Evolutionary conservation across 2,888 invertebrate genomes (phyloP).

Genomic region (Scaptomyza tumidula): DNA sequence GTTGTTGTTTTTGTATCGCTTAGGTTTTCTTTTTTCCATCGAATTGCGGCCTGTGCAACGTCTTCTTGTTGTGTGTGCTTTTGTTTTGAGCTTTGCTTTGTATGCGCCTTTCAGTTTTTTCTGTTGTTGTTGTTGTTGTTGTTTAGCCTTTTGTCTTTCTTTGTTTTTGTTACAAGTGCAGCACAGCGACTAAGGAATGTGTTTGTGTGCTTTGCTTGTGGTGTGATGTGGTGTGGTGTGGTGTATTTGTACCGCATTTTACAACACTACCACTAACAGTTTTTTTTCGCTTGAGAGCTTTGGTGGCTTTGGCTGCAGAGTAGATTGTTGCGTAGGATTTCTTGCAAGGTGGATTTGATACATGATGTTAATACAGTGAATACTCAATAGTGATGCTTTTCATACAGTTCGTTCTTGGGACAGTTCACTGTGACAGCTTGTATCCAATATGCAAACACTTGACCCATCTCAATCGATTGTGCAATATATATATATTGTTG

Average conservation of each 20-base stretch:
- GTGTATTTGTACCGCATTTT: constrained; percentile 32
- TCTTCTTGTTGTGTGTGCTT: constrained; percentile 38
- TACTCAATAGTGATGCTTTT: too few relatives aligned
- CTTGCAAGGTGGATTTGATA: constrained; percentile 29
- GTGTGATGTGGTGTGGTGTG: background rate
- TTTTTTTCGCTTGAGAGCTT: constrained; percentile 32
- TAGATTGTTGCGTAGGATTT: constrained; percentile 13
- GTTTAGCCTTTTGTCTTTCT: constrained; percentile 14
- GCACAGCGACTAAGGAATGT: constrained; percentile 31
- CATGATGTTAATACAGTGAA: background rate
- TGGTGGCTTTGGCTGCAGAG: background rate
- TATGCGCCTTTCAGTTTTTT: constrained; percentile 57
- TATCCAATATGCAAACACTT: constrained; percentile 12
- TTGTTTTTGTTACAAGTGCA: constrained; percentile 61
- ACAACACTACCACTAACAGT: constrained; percentile 56
- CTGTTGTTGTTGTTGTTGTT: background rate
- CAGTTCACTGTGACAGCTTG: too few relatives aligned
- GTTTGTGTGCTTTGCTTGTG: constrained; percentile 20
- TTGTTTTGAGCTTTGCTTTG: constrained; percentile 67
- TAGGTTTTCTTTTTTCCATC: constrained; percentile 40
- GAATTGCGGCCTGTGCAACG: constrained; percentile 21
- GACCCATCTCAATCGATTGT: constrained; percentile 14
- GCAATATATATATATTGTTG: constrained; percentile 20
- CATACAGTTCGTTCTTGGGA: too few relatives aligned
- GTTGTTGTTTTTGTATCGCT: constrained; percentile 17